Evolutionary conservation across 2,888 invertebrate species (phyloP).

Genomic region (Drosophila greeni): DNA sequence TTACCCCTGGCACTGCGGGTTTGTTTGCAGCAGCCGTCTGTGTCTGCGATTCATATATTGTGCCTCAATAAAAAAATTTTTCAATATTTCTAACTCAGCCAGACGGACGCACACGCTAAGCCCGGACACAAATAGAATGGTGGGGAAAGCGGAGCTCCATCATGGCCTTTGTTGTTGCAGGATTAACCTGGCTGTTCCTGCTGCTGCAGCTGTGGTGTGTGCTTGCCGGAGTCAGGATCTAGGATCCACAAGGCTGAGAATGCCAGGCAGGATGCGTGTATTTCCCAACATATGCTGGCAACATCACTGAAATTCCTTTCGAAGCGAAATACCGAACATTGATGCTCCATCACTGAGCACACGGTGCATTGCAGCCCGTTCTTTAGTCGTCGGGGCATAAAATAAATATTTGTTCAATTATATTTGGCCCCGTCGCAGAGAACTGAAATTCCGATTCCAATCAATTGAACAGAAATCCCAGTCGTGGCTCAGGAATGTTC

Average conservation of each 20-base stretch:
- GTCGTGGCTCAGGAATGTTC: slow-evolving; percentile 14
- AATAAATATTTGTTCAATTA: slow-evolving; percentile 61
- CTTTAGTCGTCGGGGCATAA: slow-evolving; percentile 24
- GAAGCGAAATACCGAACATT: slow-evolving; percentile 58
- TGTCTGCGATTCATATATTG: slow-evolving; percentile 54
- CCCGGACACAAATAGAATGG: slow-evolving; percentile 28
- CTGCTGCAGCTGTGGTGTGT: slow-evolving; percentile 8
- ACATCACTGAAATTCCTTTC: slow-evolving; percentile 44
- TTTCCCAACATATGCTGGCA: slow-evolving; percentile 45
- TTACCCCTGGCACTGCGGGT: slow-evolving; percentile 11
- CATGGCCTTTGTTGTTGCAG: slow-evolving; percentile 54
- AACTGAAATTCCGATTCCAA: slow-evolving; percentile 20
- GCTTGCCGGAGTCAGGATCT: slow-evolving; percentile 8
- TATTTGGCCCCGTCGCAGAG: slow-evolving; percentile 28
- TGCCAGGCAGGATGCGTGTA: slow-evolving; percentile 42
- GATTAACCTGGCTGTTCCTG: slow-evolving; percentile 53
- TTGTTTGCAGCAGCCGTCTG: slow-evolving; percentile 30
- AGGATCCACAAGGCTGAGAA: slow-evolving; percentile 13
- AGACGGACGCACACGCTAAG: slow-evolving; percentile 20
- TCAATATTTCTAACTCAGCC: slow-evolving; percentile 66
- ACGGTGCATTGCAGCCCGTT: slow-evolving; percentile 1
- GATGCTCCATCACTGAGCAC: slow-evolving; percentile 27
- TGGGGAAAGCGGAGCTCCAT: slow-evolving; percentile 14
- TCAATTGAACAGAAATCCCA: slow-evolving; percentile 12
- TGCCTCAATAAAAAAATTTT: slow-evolving; percentile 59